A percentile compares a stretch with the other conserved stretches of the same genome.
These are phyloP conservation scores for Philaenus spumarius DNA, from an alignment of 1,140 invertebrate species.

Conservation along the genomic window DNA sequence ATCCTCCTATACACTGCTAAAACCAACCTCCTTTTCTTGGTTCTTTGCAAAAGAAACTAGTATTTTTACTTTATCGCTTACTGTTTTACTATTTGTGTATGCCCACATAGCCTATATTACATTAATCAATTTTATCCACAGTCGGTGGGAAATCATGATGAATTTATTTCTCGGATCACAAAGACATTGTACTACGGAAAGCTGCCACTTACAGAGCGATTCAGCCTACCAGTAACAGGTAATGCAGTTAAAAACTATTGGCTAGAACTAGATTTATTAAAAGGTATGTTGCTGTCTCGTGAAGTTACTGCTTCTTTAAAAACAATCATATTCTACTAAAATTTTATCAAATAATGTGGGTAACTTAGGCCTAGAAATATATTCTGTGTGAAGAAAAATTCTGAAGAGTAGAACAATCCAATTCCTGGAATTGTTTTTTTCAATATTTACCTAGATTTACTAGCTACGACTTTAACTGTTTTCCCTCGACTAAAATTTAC, in stretches of 20 bases:
- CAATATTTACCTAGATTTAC: too few relatives aligned
- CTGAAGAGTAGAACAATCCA: neutral
- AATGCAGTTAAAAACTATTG: slow-evolving; percentile 31
- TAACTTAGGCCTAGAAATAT: neutral
- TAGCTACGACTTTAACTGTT: too few relatives aligned
- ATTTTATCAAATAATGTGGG: neutral
- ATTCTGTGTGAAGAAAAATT: neutral
- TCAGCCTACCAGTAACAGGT: slow-evolving; percentile 76
- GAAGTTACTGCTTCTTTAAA: neutral
- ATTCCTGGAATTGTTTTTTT: neutral
- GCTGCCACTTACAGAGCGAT: slow-evolving; percentile 57
- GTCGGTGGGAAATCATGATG: slow-evolving; percentile 59
- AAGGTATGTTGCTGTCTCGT: neutral
- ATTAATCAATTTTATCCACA: slow-evolving; percentile 32
- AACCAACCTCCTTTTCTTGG: neutral
- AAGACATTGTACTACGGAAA: slow-evolving; percentile 83
- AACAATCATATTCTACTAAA: neutral
- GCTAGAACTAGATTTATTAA: too few relatives aligned
- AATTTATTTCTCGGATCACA: slow-evolving; percentile 67
- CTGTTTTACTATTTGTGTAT: neutral
- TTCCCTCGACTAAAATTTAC: too few relatives aligned
- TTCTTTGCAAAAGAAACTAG: neutral
- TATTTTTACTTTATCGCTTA: neutral
- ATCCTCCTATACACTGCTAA: neutral
- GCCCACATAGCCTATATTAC: neutral